phyloP scores from a whole-genome alignment of 2,888 invertebrate genomes.

The Rosalia funebris region DNA sequence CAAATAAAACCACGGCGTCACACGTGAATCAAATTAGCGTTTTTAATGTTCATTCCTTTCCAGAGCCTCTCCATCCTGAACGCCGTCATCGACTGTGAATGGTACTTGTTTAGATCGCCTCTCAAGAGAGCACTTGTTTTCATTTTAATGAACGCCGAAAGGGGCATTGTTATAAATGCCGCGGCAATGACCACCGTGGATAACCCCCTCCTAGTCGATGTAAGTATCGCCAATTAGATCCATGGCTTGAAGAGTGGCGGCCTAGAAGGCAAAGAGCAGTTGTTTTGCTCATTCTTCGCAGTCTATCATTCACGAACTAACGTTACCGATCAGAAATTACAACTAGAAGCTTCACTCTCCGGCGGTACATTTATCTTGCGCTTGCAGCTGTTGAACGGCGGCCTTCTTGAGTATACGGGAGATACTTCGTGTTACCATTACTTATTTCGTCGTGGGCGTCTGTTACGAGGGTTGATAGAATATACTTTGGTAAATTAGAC shows the following conservation, averaged over 20 bases:
- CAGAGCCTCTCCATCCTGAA: slow-evolving; percentile 8
- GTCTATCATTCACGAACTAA: too few species aligned
- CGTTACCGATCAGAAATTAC: too few species aligned
- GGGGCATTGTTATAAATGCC: slow-evolving; percentile 6
- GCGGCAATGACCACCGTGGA: slow-evolving; percentile 1
- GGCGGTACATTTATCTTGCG: too few species aligned
- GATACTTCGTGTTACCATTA: too few species aligned
- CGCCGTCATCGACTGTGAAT: not conserved
- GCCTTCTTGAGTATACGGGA: too few species aligned
- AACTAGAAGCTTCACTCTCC: too few species aligned
- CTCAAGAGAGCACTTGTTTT: slow-evolving; percentile 6
- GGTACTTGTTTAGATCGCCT: slow-evolving; percentile 7
- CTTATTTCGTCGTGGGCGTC: too few species aligned
- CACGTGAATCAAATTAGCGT: not conserved
- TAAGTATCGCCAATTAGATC: not conserved
- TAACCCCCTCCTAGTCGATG: slow-evolving; percentile 10
- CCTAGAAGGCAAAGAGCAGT: too few species aligned
- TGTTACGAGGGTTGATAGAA: too few species aligned
- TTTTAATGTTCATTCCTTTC: not conserved
- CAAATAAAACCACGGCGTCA: not conserved
- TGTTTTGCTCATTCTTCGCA: too few species aligned
- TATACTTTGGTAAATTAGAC: too few species aligned
- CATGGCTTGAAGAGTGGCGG: not conserved
- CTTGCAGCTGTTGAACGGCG: too few species aligned
- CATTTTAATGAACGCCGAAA: slow-evolving; percentile 11